Base-by-base conservation (phyloP, 2,113 vertebrate genomes). In the Crotalus horridus region DNA sequence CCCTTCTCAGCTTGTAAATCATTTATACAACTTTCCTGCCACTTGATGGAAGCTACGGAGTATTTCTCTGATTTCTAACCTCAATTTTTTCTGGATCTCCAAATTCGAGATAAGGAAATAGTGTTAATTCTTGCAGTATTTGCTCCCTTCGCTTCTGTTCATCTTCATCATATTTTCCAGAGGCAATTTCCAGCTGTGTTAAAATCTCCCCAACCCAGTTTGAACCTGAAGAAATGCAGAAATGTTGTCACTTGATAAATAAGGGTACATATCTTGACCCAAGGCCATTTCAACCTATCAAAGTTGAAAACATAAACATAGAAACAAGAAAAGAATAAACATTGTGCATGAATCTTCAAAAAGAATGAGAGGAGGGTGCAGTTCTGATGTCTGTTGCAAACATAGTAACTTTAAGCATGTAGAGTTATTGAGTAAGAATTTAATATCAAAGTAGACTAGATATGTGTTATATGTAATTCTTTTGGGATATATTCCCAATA, bases 121-220 rank as follows among this genome's bases (percentile, higher is more conserved):
- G 6, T 21, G 4, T 4, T 33, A 69, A 6, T 15, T 69, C 4
- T 5, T 69, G 29, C 23, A 92, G 9, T 69, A 92, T 59, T 4
- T 92, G 54, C 86, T 55, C 17, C 87, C 26, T 87, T 33, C n/a
- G 21, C 43, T 90, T 87, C 46, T 61, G 86, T 56, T 89, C 87
- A 15, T 87, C 81, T 43, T 87, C 87, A 48, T 74, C 91, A 69
- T 87, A 56, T 61, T 94, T 92, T 56, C 5, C 91, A 92, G 91
- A 58, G 13, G 1, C 59, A 48, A 13, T 61, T 61, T 46, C 56
- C 56, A 94, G 26, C 24, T 59, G 26, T 0, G 13, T 69, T 69
- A 94, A 13, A 26, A 94, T 58, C 12, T 90, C 58, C 20, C 55
- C 91, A 74, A 92, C 33, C 93, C 88, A 94, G 17, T 90, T 90